Base-by-base conservation (phyloP, 92 coral and sea anemone species). In the Parazoanthus atlanticus region DNA sequence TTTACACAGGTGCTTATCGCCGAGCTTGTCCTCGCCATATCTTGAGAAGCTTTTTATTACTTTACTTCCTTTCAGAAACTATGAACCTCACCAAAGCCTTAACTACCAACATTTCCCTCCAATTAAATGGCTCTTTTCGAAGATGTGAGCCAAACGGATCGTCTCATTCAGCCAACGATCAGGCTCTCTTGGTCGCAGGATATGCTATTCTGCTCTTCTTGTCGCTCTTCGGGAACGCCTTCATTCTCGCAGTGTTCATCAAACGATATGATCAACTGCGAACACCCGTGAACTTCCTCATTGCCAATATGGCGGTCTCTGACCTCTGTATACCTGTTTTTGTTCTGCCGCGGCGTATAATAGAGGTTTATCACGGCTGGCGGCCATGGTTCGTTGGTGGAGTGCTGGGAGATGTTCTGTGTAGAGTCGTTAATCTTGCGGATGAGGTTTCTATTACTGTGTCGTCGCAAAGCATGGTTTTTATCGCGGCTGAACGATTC, bases 381-480 rank as follows among this genome's bases (percentile, higher is more conserved):
- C 10, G 80, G 12, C 77, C 77, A 10, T 29, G 77, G 77, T 73
- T 73, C 17, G 33, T 73, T 31, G 77, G 33, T 30, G 77, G 77
- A 3, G 33, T 31, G 7, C 16, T 73, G 30, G 77, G 77, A 11
- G 77, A 73, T 73, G 12, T 73, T n/a, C 33, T 73, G 36, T 73
- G 77, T 17, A 73, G 77, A 31, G 33, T 29, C 5, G 40, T 29
- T 6, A 29, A 73, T 5, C 33, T 73, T 29, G 77, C 77, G 17
- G 40, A 29, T 11, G 77, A 73, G 4, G 58, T 76, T 34, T 76
- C 80, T 40, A 25, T 76, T 3, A 21, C 80, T 40, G 52, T 76
- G 2, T 76, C 80, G 1, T 32, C 46, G 30, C 80, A 76, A 36
- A 76, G 80, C 17, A 76, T 76, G 80, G 80, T 76, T 76, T 25